Evolutionary conservation across 30 jellyfish, hydroid and myxozoan species (phyloP).

Genomic region (Pseudorhiza aurosa): DNA sequence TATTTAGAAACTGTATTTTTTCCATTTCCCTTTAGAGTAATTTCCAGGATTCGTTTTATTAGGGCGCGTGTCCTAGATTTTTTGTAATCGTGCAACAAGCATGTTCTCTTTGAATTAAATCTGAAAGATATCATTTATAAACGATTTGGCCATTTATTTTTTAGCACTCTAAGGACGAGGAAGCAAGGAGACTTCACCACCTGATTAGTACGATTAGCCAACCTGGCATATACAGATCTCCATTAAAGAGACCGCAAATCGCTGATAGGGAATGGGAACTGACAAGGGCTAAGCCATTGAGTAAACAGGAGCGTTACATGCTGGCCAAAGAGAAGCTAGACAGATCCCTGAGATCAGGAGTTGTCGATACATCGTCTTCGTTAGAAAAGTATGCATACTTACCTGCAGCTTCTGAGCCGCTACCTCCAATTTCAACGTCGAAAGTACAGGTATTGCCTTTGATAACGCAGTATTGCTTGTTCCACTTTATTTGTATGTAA

Average conservation of each 20-base stretch:
- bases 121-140: no score
- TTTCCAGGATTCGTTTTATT: background rate
- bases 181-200: constrained; percentile 73
- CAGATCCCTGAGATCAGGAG: constrained; percentile 45
- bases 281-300: constrained; percentile 71
- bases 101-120: no score
- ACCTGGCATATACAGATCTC: constrained; percentile 81
- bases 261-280: constrained; percentile 63
- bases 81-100: no score
- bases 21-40: background rate
- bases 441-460: constrained; percentile 67
- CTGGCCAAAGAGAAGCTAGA: constrained; percentile 46
- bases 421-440: constrained; percentile 60
- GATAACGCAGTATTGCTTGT: no score
- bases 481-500: no score
- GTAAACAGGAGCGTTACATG: constrained; percentile 59
- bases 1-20: no score
- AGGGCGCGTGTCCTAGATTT: background rate
- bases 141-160: constrained; percentile 2
- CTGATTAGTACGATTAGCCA: constrained; percentile 78
- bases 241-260: constrained; percentile 31
- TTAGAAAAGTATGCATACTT: background rate
- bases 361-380: constrained; percentile 57
- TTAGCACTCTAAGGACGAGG: constrained; percentile 39
- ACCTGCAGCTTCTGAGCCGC: constrained; percentile 20